A percentile compares a stretch with the other conserved stretches of the same genome.
Conservation (phyloP, 2,113 vertebrate species). For the Elephantulus edwardii region DNA sequence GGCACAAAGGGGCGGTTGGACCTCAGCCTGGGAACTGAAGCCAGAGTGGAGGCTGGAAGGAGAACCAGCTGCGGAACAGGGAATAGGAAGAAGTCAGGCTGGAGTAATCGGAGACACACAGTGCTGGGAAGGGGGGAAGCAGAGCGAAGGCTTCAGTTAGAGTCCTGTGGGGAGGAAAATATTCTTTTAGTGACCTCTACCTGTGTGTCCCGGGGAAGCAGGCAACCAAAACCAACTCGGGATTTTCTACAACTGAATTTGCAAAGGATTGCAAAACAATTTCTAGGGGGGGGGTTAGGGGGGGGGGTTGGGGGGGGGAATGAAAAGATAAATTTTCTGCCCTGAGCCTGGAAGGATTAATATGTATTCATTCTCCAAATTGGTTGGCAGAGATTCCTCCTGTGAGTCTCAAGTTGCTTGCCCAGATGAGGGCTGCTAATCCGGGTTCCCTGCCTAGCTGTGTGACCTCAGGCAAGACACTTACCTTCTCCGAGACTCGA, state of each 20-base stretch:
- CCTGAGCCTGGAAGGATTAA: background rate
- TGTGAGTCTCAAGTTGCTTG: background rate
- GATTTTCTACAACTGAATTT: background rate
- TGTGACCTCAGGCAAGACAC: background rate
- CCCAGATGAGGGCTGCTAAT: background rate
- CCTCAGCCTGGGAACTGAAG: background rate
- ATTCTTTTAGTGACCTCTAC: constrained; percentile 65
- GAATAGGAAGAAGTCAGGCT: background rate
- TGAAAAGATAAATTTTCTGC: background rate
- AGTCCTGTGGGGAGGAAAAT: background rate
- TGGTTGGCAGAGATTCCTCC: constrained; percentile 5
- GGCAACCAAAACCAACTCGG: background rate
- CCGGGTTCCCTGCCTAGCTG: background rate
- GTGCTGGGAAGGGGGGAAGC: too few relatives aligned
- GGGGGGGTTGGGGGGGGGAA: background rate
- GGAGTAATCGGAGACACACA: background rate
- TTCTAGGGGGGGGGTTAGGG: background rate
- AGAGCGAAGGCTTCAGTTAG: background rate
- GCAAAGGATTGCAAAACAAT: background rate
- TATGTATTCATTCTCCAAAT: constrained; percentile 21
- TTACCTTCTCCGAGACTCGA: background rate
- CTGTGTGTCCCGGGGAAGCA: constrained; percentile 42
- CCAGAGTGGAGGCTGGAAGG: background rate
- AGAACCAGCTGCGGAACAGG: background rate
- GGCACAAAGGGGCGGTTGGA: background rate